Evolutionary conservation across 2,888 invertebrate species (phyloP).

Genomic region (Acleris literana): DNA sequence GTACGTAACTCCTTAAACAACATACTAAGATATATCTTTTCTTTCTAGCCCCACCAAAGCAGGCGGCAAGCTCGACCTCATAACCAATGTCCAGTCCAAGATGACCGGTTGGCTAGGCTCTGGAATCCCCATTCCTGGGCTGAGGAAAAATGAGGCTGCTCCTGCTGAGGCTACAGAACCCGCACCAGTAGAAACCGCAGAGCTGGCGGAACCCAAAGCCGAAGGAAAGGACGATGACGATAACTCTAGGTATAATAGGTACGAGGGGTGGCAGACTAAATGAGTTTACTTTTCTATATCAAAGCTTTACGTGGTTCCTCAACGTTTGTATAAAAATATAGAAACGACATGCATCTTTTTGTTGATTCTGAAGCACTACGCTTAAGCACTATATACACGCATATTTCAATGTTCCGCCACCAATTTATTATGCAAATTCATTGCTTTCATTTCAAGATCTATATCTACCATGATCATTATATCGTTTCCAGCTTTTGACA

Average conservation of each 20-base stretch:
- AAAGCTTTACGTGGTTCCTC: slow-evolving; percentile 39
- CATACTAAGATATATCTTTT: neutral
- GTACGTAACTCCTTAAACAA: no score
- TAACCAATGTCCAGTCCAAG: slow-evolving; percentile 93
- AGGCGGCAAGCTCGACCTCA: slow-evolving; percentile 90
- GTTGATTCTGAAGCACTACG: slow-evolving; percentile 26
- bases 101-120: slow-evolving; percentile 93
- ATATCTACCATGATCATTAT: no score
- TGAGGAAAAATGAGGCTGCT: slow-evolving; percentile 86
- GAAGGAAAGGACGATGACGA: slow-evolving; percentile 91
- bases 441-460: slow-evolving; percentile 21
- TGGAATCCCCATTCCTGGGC: slow-evolving; percentile 89
- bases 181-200: slow-evolving; percentile 69
- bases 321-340: slow-evolving; percentile 10
- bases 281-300: slow-evolving; percentile 64
- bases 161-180: slow-evolving; percentile 69
- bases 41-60: slow-evolving; percentile 87
- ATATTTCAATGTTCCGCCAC: slow-evolving; percentile 4
- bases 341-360: slow-evolving; percentile 42
- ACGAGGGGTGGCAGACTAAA: slow-evolving; percentile 84
- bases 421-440: slow-evolving; percentile 31
- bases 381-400: slow-evolving; percentile 32
- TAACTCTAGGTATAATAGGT: slow-evolving; percentile 93
- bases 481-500: no score
- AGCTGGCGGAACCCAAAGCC: slow-evolving; percentile 65